Evolutionary conservation across 2,888 invertebrate genomes (phyloP), one percentile per base, ranked within the genome.

Genomic region (Noctua comes): DNA sequence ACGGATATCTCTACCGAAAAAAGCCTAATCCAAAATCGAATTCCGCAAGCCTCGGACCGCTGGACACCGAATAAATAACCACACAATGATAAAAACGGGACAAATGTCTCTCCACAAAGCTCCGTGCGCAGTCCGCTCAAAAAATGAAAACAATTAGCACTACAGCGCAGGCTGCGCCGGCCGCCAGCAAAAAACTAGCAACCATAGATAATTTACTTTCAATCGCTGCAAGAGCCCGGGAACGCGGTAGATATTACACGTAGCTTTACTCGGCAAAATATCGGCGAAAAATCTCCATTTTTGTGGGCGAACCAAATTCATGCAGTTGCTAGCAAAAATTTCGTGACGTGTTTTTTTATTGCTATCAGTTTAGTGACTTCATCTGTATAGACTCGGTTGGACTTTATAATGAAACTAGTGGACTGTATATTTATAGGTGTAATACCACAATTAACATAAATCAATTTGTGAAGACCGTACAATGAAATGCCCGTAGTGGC

Each of bases 91-190:
- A 91, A 92, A 92, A 92, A 90, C 89, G 76, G 86, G 76, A 88
- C 86, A 88, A 88, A 88, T 88, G 80, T 88, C 88, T 85, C 89
- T 90, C 87, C 86, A 89, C 89, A 90, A 89, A 90, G 88, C 90
- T 85, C 80, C 79, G 88, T 84, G 86, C 76, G 74, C 80, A 68
- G 71, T 86, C 62, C 84, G 84, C 79, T 84, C 85, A 91, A 93
- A 94, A 94, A 93, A 92, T 91, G 90, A 93, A 93, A 95, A 93
- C 94, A 94, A 94, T 93, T 93, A 94, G 91, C 91, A 90, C 89
- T 90, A 85, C 86, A 83, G 79, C 83, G 84, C 91, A 89, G 90
- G 84, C 88, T 89, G 91, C 83, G 87, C 86, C 79, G 69, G 59
- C 87, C 75, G 74, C 74, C 64, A 57, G 87, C 75, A 73, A 94